Conservation (phyloP, 2,888 invertebrate species). For the Cantharis lateralis region DNA sequence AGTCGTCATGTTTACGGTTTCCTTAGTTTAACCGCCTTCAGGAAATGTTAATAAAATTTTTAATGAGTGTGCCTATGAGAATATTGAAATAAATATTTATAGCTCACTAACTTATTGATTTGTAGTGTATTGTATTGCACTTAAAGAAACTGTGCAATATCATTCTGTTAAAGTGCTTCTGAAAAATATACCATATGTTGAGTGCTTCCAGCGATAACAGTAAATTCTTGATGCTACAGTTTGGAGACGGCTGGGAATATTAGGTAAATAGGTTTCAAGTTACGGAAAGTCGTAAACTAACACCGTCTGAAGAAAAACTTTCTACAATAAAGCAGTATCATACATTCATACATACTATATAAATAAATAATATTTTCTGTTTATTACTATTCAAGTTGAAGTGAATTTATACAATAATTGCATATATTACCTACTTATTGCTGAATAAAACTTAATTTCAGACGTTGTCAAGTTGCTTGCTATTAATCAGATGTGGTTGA, state of each 20-base stretch:
- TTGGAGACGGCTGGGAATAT: slow-evolving; percentile 27
- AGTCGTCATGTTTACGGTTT: neutral
- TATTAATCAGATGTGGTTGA: slow-evolving; percentile 24
- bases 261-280: slow-evolving; percentile 18
- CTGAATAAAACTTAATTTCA: slow-evolving; percentile 22
- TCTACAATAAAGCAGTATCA: neutral
- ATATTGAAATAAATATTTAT: neutral
- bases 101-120: slow-evolving; percentile 2
- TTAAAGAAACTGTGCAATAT: slow-evolving; percentile 27
- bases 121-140: slow-evolving; percentile 10
- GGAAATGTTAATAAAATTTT: neutral
- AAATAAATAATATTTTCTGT: neutral
- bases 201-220: slow-evolving; percentile 44
- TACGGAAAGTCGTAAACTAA: slow-evolving; percentile 17
- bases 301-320: slow-evolving; percentile 15
- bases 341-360: no score
- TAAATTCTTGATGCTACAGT: slow-evolving; percentile 39
- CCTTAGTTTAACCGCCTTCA: neutral
- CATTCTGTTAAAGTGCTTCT: slow-evolving; percentile 37
- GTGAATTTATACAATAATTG: neutral
- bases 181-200: slow-evolving; percentile 45
- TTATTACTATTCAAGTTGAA: neutral
- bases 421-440: slow-evolving; percentile 13
- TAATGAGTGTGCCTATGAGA: neutral
- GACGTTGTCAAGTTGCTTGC: slow-evolving; percentile 33